Percentiles rank a stretch among this genome's conserved stretches.
Evolutionary conservation across 2,797 vertebrate genomes (phyloP).

Genomic region (Helicolenus hilgendorfi): DNA sequence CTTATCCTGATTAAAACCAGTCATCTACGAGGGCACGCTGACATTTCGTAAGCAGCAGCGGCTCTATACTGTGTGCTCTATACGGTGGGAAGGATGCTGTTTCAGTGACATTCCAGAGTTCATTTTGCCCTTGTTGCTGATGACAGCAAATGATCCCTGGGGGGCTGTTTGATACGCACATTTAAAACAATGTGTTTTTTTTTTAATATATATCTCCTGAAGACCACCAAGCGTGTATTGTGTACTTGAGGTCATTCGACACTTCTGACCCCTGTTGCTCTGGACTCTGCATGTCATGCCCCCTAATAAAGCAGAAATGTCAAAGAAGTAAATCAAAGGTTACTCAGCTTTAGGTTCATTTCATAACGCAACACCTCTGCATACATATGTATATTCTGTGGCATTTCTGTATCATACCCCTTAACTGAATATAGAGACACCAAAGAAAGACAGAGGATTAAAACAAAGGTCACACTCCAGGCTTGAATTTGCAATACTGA

Average conservation of each 20-base stretch:
- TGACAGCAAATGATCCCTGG: conserved; percentile 41
- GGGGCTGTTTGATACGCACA: conserved; percentile 48
- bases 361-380: not conserved
- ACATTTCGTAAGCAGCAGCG: conserved; percentile 61
- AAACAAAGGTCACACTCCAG: not conserved
- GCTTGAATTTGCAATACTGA: not conserved
- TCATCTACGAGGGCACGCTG: conserved; percentile 59
- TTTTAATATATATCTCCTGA: not conserved
- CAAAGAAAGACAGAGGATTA: not conserved
- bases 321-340: conserved; percentile 33
- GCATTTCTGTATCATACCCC: conserved; percentile 7
- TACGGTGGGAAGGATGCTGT: conserved; percentile 16
- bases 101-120: conserved; percentile 36
- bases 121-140: conserved; percentile 46
- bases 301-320: conserved; percentile 60
- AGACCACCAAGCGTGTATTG: not conserved
- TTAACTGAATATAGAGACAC: not conserved
- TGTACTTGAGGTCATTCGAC: not conserved
- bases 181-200: conserved; percentile 22
- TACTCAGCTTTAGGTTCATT: not conserved
- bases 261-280: conserved; percentile 4
- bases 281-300: not conserved
- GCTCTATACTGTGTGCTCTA: conserved; percentile 24
- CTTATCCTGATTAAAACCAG: conserved; percentile 76
- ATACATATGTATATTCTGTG: conserved; percentile 23